These are phyloP conservation scores for Falco rusticolus DNA, from an alignment of 2,797 vertebrate species.

Conservation along the genomic window DNA sequence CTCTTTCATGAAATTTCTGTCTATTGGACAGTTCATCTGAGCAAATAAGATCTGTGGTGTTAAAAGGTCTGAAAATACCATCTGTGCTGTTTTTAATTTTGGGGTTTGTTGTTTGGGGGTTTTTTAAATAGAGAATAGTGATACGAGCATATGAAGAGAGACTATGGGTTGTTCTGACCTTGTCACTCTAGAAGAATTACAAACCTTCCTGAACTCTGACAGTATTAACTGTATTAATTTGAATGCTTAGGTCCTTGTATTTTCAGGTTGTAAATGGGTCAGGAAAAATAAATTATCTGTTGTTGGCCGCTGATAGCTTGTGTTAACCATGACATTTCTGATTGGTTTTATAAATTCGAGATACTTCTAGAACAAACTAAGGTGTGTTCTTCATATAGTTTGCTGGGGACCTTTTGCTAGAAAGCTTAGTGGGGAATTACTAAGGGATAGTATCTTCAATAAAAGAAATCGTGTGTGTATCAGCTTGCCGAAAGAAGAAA, in stretches of 20 bases:
- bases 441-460: not conserved
- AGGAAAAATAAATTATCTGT: not conserved
- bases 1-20: not conserved
- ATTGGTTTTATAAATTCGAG: not conserved
- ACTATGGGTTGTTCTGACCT: not conserved
- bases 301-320: not conserved
- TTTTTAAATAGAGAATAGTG: not conserved
- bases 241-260: not conserved
- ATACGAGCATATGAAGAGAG: not conserved
- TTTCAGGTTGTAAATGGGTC: not conserved
- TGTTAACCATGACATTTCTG: not conserved
- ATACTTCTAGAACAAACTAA: not conserved
- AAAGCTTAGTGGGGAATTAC: not conserved
- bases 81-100: not conserved
- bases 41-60: not conserved
- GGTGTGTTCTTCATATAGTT: not conserved
- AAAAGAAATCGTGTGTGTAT: not conserved
- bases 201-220: not conserved
- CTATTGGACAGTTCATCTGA: not conserved
- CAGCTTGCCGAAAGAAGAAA: not conserved
- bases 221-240: not conserved
- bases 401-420: not conserved
- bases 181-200: not conserved
- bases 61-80: not conserved
- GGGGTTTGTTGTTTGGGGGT: too few relatives aligned